Conservation (phyloP, 2,888 invertebrate species). For the Hemaris fuciformis region DNA sequence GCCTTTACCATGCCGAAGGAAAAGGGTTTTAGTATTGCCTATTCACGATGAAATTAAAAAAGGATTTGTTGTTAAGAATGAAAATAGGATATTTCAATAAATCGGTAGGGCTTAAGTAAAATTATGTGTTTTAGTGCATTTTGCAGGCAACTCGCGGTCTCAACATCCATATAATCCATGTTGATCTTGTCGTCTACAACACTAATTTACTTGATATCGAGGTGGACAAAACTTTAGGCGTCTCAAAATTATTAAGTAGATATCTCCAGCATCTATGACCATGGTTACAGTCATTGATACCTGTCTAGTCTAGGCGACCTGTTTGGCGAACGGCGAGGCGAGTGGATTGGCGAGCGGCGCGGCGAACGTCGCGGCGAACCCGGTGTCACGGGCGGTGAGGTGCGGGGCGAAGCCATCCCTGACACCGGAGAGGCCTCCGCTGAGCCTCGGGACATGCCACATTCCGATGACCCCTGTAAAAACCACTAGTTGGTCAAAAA, state of each 20-base stretch:
- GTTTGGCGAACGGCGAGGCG: slow-evolving; percentile 62
- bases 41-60: no score
- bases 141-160: no score
- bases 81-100: no score
- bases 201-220: no score
- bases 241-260: background rate
- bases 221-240: no score
- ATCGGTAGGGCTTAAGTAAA: no score
- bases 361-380: slow-evolving; percentile 72
- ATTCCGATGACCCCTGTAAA: slow-evolving; percentile 69
- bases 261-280: slow-evolving; percentile 1
- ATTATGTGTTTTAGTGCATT: no score
- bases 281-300: slow-evolving; percentile 35
- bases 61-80: no score
- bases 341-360: slow-evolving; percentile 63
- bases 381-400: slow-evolving; percentile 67
- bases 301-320: slow-evolving; percentile 67
- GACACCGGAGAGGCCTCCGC: slow-evolving; percentile 72
- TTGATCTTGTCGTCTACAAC: no score
- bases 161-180: no score
- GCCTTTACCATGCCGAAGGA: no score
- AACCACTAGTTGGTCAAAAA: background rate
- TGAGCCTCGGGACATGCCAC: slow-evolving; percentile 72
- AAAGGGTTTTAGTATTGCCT: no score
- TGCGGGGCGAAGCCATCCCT: slow-evolving; percentile 60